These are phyloP conservation scores for Teinopalpus imperialis DNA, from an alignment of 2,888 invertebrate genomes.

Conservation along the genomic window DNA sequence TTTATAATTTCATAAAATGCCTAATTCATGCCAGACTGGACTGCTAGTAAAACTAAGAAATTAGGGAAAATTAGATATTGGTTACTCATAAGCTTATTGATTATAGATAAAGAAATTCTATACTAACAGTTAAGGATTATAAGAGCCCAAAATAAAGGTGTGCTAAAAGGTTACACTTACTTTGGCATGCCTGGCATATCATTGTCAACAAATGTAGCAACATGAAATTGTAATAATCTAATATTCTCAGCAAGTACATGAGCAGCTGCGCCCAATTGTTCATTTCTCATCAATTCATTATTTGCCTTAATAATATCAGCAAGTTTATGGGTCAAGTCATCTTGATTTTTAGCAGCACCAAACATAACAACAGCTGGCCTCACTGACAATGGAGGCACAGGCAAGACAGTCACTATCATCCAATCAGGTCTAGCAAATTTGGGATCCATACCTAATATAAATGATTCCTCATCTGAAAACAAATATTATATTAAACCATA, in stretches of 20 bases:
- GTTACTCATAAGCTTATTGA: too few species aligned
- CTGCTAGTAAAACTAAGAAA: too few species aligned
- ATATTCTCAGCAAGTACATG: slow-evolving; percentile 98
- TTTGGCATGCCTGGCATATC: slow-evolving; percentile 98
- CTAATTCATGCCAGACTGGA: too few species aligned
- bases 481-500: slow-evolving; percentile 1
- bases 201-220: slow-evolving; percentile 98
- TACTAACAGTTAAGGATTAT: too few species aligned
- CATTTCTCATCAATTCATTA: slow-evolving; percentile 96
- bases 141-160: too few species aligned
- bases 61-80: too few species aligned
- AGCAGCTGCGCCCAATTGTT: slow-evolving; percentile 97
- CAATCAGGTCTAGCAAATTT: slow-evolving; percentile 99
- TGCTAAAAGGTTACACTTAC: too few species aligned
- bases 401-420: slow-evolving; percentile 99
- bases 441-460: slow-evolving; percentile 97
- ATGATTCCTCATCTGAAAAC: slow-evolving; percentile 94
- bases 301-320: slow-evolving; percentile 99
- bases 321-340: slow-evolving; percentile 99
- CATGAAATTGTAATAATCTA: slow-evolving; percentile 98
- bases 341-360: slow-evolving; percentile 99
- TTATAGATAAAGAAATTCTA: too few species aligned
- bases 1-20: too few species aligned
- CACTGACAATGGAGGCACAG: slow-evolving; percentile 97
- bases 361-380: slow-evolving; percentile 99